Evolutionary conservation across 92 coral and sea anemone genomes (phyloP), one percentile per base, ranked within the genome.

Genomic region (Hydrozoanthus gracilis): DNA sequence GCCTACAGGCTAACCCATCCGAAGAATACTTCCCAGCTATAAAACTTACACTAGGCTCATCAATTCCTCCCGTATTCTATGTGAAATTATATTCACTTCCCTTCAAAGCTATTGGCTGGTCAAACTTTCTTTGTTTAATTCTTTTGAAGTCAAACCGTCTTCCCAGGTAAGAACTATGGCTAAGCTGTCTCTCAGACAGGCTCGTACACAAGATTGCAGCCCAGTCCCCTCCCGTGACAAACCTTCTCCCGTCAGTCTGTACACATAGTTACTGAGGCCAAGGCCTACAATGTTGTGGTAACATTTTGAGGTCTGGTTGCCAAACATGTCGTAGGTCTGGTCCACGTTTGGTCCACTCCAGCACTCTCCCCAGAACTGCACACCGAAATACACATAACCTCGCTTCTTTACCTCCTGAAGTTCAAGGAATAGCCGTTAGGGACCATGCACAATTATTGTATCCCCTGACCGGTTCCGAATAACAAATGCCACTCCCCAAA

Each of bases 351-450:
- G 58, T 2, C 58, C 79, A 7, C 79, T 74, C 79, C 79, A 74
- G 39, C 79, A 74, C 79, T 74, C 79, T 7, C 79, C 79, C 79
- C 79, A 74, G 61, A 47, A 74, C 44, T 74, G 79, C 51, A 74
- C 79, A 5, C 79, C 79, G 51, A 74, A 74, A 60, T 48, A 74
- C 61, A 74, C 79, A n/a, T n/a, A 74, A 5, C 79, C 79, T 74
- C 46, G 48, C 11, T 46, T 74, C 79, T 74, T 50, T 13, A 74
- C 79, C 20, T 74, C 61, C 79, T 74, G 39, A 27, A 27, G 2
- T 0, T 74, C 51, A n/a, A 74, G 44, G 79, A 74, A 67, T 4
- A 67, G 39, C 39, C 39, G 39, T 27, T 0, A 27, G 39, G 39
- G 39, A 27, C 39, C 35, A 67, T 64, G 69, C 7, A 16, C 3